Percentiles rank a stretch among this genome's conserved stretches.
These are phyloP conservation scores for Chaetops frenatus DNA, from an alignment of 2,113 vertebrate species.

Conservation along the genomic window DNA sequence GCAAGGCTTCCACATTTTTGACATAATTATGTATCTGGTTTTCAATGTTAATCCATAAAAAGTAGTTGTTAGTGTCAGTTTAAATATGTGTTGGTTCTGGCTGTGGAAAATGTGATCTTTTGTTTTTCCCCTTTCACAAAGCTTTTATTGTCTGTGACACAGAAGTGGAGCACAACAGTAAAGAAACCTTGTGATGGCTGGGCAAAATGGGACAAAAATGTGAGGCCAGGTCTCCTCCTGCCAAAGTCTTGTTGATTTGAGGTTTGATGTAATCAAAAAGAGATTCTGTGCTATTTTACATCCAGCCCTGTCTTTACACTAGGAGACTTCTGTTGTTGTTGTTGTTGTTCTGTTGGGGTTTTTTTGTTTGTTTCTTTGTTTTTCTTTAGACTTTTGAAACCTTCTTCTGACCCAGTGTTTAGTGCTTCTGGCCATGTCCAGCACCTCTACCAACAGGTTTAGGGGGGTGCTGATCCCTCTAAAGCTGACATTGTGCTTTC, in stretches of 20 bases:
- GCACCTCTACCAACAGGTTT: not conserved
- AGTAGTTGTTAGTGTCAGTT: not conserved
- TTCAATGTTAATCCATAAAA: not conserved
- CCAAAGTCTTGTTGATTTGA: not conserved
- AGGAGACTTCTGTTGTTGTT: not conserved
- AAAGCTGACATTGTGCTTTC: not conserved
- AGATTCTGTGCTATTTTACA: not conserved
- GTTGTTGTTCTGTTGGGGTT: too few relatives aligned
- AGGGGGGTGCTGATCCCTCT: not conserved
- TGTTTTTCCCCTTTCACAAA: not conserved
- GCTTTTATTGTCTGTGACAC: constrained; percentile 24
- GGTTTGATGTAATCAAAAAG: not conserved
- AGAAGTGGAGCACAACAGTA: not conserved
- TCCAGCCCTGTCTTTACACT: not conserved
- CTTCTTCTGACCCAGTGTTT: not conserved
- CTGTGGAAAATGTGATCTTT: not conserved
- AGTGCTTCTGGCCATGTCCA: not conserved
- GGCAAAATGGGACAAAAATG: not conserved
- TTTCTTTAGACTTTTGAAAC: not conserved
- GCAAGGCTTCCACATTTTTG: not conserved
- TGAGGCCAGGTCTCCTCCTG: not conserved
- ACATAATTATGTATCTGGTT: not conserved
- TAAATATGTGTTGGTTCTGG: not conserved
- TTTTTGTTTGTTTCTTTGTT: not conserved
- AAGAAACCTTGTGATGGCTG: constrained; percentile 6